Evolutionary conservation across 2,113 vertebrate genomes (phyloP), one percentile per base, ranked within the genome.

Genomic region (Chloropsis hardwickii): DNA sequence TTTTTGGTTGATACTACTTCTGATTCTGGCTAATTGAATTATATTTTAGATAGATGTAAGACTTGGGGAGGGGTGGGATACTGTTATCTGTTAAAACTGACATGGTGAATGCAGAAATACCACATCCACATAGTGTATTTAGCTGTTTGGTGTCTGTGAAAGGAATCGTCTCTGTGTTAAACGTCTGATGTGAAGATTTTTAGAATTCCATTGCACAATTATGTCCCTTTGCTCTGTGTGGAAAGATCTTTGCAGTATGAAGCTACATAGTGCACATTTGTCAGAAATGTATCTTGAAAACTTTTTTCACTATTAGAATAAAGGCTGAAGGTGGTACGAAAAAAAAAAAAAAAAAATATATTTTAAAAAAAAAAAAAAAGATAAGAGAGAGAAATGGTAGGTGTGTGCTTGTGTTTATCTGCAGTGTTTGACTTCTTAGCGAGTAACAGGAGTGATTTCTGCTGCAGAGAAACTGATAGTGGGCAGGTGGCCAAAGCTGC

Each of bases 391-490:
- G 29, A 39, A 88, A 61, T 19, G 4, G 14, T 35, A 51, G 51
- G 12, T 72, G 39, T 37, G 65, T 22, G 56, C 62, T 74, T 50
- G 37, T 44, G 57, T 44, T 58, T 62, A 11, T 17, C 61, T 42
- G 51, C 25, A 40, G 51, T 0, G 4, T 44, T 56, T 23, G 29
- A 13, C 47, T 71, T 20, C 14, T 58, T 5, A 2, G 42, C 0
- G 0, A 64, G 60, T n/a, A 60, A 42, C 45, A 66, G 35, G 14
- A 95, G 33, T 14, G 5, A 6, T 54, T 78, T 82, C 39, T 83
- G 72, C 73, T 64, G 45, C 54, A 35, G 51, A 15, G 50, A 73
- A 42, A 33, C 62, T 15, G 27, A 31, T 42, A 42, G 81, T 9
- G 56, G 80, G 64, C 77, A 58, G 47, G 60, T 84, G 42, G 60